phyloP scores from a whole-genome alignment of 1,140 invertebrate species.

The Galendromus occidentalis region DNA sequence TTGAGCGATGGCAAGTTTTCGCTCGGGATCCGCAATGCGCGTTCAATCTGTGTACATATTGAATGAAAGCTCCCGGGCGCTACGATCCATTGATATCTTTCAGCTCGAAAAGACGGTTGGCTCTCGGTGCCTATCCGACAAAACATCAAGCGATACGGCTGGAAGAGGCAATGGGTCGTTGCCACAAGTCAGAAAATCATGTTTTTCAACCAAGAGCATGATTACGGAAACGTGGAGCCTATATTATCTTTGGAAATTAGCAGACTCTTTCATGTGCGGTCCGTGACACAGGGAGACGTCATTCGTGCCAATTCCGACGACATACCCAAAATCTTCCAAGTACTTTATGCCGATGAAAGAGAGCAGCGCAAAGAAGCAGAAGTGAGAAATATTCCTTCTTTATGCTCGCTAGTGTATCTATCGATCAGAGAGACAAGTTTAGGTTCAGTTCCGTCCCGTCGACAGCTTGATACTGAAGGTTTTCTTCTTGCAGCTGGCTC shows the following conservation, averaged over 20 bases:
- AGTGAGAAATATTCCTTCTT: not conserved
- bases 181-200: constrained; percentile 91
- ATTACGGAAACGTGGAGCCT: constrained; percentile 84
- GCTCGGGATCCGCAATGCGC: not conserved
- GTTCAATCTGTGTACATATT: too few relatives aligned
- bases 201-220: constrained; percentile 85
- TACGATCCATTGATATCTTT: not conserved
- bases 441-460: too few relatives aligned
- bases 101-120: constrained; percentile 79
- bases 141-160: constrained; percentile 81
- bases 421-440: too few relatives aligned
- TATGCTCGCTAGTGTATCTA: too few relatives aligned
- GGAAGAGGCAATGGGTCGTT: constrained; percentile 92
- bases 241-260: constrained; percentile 78
- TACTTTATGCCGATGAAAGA: constrained; percentile 79
- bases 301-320: constrained; percentile 94
- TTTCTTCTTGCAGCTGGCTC: constrained; percentile 33
- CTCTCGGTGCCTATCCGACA: constrained; percentile 82
- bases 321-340: constrained; percentile 95
- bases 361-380: constrained; percentile 45
- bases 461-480: too few relatives aligned
- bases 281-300: constrained; percentile 94
- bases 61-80: too few relatives aligned
- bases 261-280: constrained; percentile 94
- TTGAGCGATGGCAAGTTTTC: constrained; percentile 23